Evolutionary conservation across 1,140 invertebrate genomes (phyloP).

Genomic region (Orussus abietinus): DNA sequence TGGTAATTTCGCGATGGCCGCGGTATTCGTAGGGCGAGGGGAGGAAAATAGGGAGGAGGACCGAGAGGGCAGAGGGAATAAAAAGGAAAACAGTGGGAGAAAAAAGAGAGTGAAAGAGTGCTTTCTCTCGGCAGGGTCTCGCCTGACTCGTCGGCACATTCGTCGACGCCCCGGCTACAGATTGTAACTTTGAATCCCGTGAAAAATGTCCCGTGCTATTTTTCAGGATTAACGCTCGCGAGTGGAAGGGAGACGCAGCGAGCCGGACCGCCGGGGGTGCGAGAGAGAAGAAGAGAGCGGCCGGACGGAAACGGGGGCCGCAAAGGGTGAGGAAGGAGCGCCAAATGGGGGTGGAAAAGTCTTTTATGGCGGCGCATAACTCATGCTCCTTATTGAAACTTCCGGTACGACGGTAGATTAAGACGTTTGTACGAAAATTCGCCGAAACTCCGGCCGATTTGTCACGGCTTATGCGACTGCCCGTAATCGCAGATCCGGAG

Average conservation of each 20-base stretch:
- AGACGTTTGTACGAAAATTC: slow-evolving; percentile 36
- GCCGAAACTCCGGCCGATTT: no score
- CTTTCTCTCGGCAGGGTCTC: no score
- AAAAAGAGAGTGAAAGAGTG: no score
- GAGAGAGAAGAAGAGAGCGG: slow-evolving; percentile 1
- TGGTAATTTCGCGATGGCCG: no score
- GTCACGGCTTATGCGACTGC: no score
- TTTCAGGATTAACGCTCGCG: slow-evolving; percentile 40
- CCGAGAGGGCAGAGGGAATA: no score
- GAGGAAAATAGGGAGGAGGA: no score
- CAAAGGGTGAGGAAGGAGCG: slow-evolving; percentile 1
- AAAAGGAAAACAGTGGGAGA: no score
- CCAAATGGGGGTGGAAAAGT: slow-evolving; percentile 29
- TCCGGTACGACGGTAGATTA: slow-evolving; percentile 36
- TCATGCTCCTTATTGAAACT: slow-evolving; percentile 41
- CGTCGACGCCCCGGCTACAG: slow-evolving; percentile 17
- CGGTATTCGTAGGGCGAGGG: no score
- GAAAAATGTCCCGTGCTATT: slow-evolving; percentile 39
- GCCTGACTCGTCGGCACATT: no score
- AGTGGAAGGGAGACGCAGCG: not conserved
- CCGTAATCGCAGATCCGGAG: no score
- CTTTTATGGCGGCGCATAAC: slow-evolving; percentile 37
- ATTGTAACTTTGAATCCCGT: slow-evolving; percentile 36
- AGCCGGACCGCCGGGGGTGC: slow-evolving; percentile 10
- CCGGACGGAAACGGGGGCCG: not conserved